A percentile compares a stretch with the other conserved stretches of the same genome.
These are phyloP conservation scores for Sporophila hypoxantha DNA, from an alignment of 2,113 vertebrate genomes.

Conservation along the genomic window DNA sequence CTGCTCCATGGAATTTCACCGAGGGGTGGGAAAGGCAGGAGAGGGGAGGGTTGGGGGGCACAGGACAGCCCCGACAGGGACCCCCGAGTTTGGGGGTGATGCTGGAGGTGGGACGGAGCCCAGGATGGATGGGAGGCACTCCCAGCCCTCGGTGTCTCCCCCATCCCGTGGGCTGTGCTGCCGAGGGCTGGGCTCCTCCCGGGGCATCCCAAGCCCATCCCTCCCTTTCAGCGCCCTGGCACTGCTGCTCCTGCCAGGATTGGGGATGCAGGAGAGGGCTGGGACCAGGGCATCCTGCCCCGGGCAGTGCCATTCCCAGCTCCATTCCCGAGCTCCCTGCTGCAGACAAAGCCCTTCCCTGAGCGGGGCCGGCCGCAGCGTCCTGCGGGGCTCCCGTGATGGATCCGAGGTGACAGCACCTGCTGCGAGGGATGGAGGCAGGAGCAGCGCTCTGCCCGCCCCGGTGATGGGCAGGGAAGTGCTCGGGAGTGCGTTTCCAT, in stretches of 20 bases:
- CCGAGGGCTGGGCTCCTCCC: not conserved
- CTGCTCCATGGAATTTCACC: not conserved
- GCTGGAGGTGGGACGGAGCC: accelerated
- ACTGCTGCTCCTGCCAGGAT: accelerated
- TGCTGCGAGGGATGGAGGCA: not conserved
- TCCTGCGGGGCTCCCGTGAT: constrained; percentile 13
- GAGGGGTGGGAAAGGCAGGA: not conserved
- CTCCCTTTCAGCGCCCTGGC: not conserved
- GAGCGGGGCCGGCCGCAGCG: not conserved
- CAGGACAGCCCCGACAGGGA: accelerated
- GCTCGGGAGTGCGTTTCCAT: not conserved
- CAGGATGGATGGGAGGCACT: accelerated
- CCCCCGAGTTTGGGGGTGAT: accelerated
- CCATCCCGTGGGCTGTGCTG: accelerated
- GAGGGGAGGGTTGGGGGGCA: not conserved
- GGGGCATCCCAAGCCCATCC: accelerated
- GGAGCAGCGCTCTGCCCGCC: not conserved
- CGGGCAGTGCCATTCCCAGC: not conserved
- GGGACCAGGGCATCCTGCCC: not conserved
- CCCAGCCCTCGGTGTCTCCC: not conserved
- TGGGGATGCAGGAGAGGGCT: not conserved
- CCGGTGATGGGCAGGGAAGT: not conserved
- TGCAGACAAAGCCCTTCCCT: not conserved
- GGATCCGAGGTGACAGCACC: constrained; percentile 2
- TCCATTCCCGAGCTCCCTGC: not conserved